Conservation (phyloP, 2,888 invertebrate species). For the Hemicrepidius hirtus region DNA sequence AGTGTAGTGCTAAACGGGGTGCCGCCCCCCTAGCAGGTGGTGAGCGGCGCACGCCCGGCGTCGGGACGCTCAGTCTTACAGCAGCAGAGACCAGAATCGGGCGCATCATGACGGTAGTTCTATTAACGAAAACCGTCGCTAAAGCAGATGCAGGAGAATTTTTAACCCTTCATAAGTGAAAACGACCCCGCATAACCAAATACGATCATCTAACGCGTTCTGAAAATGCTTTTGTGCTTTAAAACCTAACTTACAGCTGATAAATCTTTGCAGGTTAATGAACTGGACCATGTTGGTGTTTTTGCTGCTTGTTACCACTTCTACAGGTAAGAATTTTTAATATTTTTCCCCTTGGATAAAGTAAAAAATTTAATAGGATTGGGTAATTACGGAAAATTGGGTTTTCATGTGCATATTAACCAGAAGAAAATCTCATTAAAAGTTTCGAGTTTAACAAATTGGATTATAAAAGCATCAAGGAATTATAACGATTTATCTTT, state of each 20-base stretch:
- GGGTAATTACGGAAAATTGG: neutral
- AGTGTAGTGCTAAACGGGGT: slow-evolving; percentile 52
- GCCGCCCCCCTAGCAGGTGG: slow-evolving; percentile 54
- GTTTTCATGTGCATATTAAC: slow-evolving; percentile 12
- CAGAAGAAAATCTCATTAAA: slow-evolving; percentile 8
- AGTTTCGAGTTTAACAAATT: slow-evolving; percentile 13
- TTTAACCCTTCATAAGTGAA: slow-evolving; percentile 39
- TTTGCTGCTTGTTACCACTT: slow-evolving; percentile 42
- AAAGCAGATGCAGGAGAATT: slow-evolving; percentile 34
- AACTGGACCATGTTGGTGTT: slow-evolving; percentile 57
- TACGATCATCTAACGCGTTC: slow-evolving; percentile 19
- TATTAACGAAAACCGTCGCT: slow-evolving; percentile 42
- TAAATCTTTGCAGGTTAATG: slow-evolving; percentile 53
- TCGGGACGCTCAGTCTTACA: slow-evolving; percentile 67
- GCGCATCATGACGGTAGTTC: slow-evolving; percentile 57
- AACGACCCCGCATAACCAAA: slow-evolving; percentile 14
- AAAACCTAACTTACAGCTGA: slow-evolving; percentile 44
- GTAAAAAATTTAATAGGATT: slow-evolving; percentile 1
- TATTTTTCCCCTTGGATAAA: neutral
- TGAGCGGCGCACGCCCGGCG: slow-evolving; percentile 64
- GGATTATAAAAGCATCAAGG: slow-evolving; percentile 6
- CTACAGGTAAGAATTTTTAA: slow-evolving; percentile 35
- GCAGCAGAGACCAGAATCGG: slow-evolving; percentile 61
- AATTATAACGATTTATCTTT: neutral
- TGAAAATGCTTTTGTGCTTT: slow-evolving; percentile 39